Evolutionary conservation across 2,888 invertebrate genomes (phyloP).

Genomic region (Lepidochitona cinerea): DNA sequence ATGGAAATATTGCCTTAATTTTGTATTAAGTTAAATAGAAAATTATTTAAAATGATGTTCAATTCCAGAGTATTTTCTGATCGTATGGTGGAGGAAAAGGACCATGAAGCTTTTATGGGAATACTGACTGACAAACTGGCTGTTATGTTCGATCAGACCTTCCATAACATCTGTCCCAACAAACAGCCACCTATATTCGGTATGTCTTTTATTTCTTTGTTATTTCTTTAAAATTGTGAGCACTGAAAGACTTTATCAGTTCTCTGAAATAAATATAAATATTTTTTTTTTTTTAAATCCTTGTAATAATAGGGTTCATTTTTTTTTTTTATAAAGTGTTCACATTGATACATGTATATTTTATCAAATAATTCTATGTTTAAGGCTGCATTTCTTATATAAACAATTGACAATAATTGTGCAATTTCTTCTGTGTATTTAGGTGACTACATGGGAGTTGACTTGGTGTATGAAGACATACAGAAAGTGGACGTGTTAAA

Average conservation of each 20-base stretch:
- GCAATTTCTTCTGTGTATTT: slow-evolving; percentile 47
- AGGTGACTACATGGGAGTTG: slow-evolving; percentile 86
- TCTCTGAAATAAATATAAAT: neutral
- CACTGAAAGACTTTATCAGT: neutral
- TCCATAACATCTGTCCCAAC: slow-evolving; percentile 83
- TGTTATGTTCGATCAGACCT: slow-evolving; percentile 84
- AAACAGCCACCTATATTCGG: slow-evolving; percentile 78
- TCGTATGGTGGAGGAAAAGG: slow-evolving; percentile 84
- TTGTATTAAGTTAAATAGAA: too few relatives aligned
- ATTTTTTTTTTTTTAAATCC: too few relatives aligned
- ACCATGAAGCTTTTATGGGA: slow-evolving; percentile 83
- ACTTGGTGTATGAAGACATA: slow-evolving; percentile 86
- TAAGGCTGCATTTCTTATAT: neutral
- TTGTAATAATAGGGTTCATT: too few relatives aligned
- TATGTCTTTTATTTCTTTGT: slow-evolving; percentile 30
- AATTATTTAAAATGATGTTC: too few relatives aligned
- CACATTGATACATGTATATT: too few relatives aligned
- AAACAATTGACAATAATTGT: neutral
- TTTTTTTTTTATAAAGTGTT: too few relatives aligned
- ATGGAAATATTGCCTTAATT: too few relatives aligned
- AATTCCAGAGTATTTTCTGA: slow-evolving; percentile 84
- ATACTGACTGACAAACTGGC: slow-evolving; percentile 83
- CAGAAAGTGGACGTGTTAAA: slow-evolving; percentile 76
- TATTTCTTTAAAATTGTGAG: neutral
- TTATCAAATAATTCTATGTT: too few relatives aligned